Conservation (phyloP, 2,797 vertebrate species). For the Acrossocheilus wenchowensis region DNA sequence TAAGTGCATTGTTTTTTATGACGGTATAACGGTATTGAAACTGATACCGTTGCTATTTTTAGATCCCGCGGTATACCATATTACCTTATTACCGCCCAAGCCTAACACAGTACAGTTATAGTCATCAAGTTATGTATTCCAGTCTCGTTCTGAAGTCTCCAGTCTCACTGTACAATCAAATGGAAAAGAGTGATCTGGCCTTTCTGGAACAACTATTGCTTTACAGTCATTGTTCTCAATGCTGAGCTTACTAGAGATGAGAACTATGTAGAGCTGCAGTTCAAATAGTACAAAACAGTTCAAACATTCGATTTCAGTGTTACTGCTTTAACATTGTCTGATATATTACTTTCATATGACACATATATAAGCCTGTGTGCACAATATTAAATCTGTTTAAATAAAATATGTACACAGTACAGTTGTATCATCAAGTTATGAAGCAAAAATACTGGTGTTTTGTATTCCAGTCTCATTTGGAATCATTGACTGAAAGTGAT, state of each 20-base stretch:
- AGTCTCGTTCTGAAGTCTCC: no score
- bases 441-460: background rate
- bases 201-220: background rate
- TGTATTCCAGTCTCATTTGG: background rate
- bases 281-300: no score
- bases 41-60: no score
- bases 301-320: background rate
- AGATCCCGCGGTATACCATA: no score
- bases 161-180: background rate
- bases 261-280: background rate
- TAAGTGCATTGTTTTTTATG: no score
- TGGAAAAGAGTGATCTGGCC: background rate
- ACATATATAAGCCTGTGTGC: background rate
- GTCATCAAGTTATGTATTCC: no score
- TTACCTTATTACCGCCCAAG: no score
- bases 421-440: background rate
- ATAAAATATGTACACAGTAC: background rate
- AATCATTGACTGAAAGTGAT: background rate
- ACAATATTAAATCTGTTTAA: background rate
- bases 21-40: no score
- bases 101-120: no score
- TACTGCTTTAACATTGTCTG: background rate
- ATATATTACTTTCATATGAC: background rate
- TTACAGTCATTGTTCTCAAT: background rate
- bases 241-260: background rate